Evolutionary conservation across 2,888 invertebrate genomes (phyloP), one percentile per base, ranked within the genome.

Genomic region (Globia sparganii): DNA sequence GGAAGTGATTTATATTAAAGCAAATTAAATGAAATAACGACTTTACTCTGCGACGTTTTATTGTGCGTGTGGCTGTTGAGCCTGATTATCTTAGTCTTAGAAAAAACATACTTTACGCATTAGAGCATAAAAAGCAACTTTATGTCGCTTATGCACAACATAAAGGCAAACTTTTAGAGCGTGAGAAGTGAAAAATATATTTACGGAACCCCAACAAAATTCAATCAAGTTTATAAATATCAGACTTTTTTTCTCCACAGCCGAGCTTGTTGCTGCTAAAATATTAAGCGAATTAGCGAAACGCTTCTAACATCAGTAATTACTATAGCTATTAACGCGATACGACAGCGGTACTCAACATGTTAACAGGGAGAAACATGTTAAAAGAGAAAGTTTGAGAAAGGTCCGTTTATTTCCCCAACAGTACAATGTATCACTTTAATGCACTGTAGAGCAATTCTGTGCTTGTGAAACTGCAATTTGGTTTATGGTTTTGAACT

Each of bases 231-330:
- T 75, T 75, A 64, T 62, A 62, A 68, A 71, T 56, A 72, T 40
- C 62, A 21, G 34, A 72, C 13, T 80, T 81, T 82, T 86, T 87
- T 70, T 65, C 66, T 81, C 58, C 61, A 37, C 43, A 78, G 34
- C n/a, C 34, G 21, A 83, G 49, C 85, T 86, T 78, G 84, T 86
- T 87, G 77, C 77, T 67, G 70, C 61, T 76, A 81, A 87, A 81
- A 84, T 87, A 80, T 81, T 67, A 84, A 72, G 28, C n/a, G 62
- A 84, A 88, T 88, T 87, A 88, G 84, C 78, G 79, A 88, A 88
- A 86, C 72, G 76, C 72, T 79, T 73, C 84, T 84, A 88, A 87
- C 80, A 74, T 79, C 81, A 70, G 84, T 83, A 89, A 89, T 89
- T 89, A 84, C 86, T 75, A 40, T 46, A 65, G 76, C 75, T 78